Conservation (phyloP, 1,140 invertebrate genomes). For the Sycophaga agraensis region DNA sequence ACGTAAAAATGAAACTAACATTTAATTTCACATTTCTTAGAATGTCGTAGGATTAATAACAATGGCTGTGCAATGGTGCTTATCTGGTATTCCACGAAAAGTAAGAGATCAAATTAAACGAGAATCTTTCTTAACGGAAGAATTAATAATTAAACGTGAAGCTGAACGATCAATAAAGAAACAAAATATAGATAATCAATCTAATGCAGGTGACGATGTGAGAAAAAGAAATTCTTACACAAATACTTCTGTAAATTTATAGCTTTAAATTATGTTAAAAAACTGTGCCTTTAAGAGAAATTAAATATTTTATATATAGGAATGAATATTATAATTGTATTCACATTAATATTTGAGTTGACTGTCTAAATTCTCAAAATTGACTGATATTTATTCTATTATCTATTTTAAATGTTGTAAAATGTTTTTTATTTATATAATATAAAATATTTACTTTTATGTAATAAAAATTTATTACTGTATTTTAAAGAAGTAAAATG, state of each 20-base stretch:
- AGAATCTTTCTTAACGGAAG: conserved; percentile 82
- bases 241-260: neutral
- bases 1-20: neutral
- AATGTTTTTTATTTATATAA: no score
- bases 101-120: conserved; percentile 76
- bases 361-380: no score
- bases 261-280: no score
- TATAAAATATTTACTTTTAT: no score
- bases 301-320: no score
- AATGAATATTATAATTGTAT: no score
- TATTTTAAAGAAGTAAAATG: no score
- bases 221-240: conserved; percentile 15
- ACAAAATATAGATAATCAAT: neutral
- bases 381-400: no score
- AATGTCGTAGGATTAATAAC: conserved; percentile 78
- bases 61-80: conserved; percentile 75
- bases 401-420: no score
- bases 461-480: no score
- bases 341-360: no score
- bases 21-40: conserved; percentile 53
- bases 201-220: neutral
- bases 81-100: conserved; percentile 77
- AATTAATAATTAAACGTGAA: conserved; percentile 81
- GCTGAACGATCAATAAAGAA: conserved; percentile 37
- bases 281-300: no score